Evolutionary conservation across 2,888 invertebrate genomes (phyloP), one percentile per base, ranked within the genome.

Genomic region (Lycophotia porphyrea): DNA sequence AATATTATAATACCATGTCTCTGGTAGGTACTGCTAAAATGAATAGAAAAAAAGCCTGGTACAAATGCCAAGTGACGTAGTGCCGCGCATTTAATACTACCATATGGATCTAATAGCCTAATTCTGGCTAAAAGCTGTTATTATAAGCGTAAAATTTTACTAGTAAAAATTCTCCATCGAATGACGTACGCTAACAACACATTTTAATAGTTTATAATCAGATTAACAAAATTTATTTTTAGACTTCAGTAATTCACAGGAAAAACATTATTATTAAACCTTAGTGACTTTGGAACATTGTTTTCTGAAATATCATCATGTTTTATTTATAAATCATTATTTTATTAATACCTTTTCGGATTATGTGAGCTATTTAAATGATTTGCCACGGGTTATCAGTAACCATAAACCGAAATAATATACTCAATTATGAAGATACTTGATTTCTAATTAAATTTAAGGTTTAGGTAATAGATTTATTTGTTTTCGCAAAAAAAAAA

Each of bases 291-390:
- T 82, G 55, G 27, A 52, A 71, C 66, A 64, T 74, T 70, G 78
- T 68, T 24, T 61, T 42, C 58, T 34, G 15, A 70, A 55, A 72
- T 67, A 73, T 42, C 61, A 72, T 69, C 31, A 58, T 63, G 61
- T 73, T 66, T 64, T 55, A 70, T 69, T 44, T 52, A 39, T 60
- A 42, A 34, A 18, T 58, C 63, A 42, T n/a, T 61, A 47, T 61
- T n/a, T 55, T 68, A 76, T 21, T 72, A 72, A 63, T 58, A 39
- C 5, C n/a, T 31, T 55, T 68, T 39, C 39, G n/a, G 68, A 84
- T 84, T 80, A 81, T 52, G 68, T 74, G 81, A 77, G 81, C 77
- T 80, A 81, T 69, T 64, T 34, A 39, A 24, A 34, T 18, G 21
- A 42, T 4, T 13, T 39, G 36, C 36, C 58, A 39, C 44, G 21